Evolutionary conservation across 2,113 vertebrate species (phyloP).

Genomic region (Lagopus leucura): DNA sequence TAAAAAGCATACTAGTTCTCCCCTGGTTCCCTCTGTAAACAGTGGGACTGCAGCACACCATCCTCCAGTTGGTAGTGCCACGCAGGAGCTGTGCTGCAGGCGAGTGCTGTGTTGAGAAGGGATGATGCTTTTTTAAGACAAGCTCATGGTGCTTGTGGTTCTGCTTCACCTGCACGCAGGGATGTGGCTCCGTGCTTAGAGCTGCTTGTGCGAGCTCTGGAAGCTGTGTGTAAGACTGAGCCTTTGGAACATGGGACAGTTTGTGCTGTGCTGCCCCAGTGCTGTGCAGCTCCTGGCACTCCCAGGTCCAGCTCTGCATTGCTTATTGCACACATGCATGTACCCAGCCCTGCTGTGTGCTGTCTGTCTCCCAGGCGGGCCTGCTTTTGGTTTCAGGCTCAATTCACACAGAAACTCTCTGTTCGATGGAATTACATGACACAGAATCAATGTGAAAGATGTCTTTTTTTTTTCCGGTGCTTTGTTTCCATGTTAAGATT

Average conservation of each 20-base stretch:
- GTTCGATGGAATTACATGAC: background rate
- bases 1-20: no score
- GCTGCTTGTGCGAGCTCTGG: background rate
- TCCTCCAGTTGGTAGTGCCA: no score
- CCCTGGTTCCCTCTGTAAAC: no score
- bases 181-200: background rate
- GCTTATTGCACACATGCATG: background rate
- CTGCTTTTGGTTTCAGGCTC: background rate
- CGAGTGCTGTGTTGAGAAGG: background rate
- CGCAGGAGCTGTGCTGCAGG: fast-evolving
- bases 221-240: background rate
- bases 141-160: background rate
- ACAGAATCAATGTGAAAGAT: fast-evolving
- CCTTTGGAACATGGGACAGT: background rate
- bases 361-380: background rate
- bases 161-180: background rate
- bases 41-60: no score
- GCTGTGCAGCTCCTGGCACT: background rate
- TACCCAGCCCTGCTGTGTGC: background rate
- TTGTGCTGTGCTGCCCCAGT: background rate
- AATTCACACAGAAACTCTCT: background rate
- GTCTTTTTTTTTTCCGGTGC: background rate
- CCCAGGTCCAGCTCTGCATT: background rate
- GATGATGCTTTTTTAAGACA: background rate
- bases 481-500: background rate